Percentiles rank a stretch among this genome's conserved stretches.
Evolutionary conservation across 2,113 vertebrate genomes (phyloP).

Genomic region (Gadus macrocephalus): DNA sequence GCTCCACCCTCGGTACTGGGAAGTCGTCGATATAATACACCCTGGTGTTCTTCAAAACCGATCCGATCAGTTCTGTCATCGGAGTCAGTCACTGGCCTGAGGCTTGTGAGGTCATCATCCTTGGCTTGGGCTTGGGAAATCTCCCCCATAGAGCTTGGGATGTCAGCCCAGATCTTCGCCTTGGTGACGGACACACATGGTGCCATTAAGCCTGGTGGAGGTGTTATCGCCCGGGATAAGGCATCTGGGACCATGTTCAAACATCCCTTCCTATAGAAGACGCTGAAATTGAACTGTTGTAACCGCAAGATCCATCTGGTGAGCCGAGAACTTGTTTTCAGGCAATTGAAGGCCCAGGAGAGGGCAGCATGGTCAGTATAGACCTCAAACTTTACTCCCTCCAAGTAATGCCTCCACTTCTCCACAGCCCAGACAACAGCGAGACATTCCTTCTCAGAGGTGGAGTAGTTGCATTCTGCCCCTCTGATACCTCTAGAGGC

Average conservation of each 20-base stretch:
- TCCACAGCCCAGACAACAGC: too few relatives aligned
- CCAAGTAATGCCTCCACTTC: constrained; percentile 12
- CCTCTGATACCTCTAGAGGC: neutral
- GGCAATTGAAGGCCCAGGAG: constrained; percentile 21
- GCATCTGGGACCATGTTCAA: constrained; percentile 8
- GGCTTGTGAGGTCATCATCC: too few relatives aligned
- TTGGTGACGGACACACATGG: neutral
- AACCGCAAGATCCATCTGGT: constrained; percentile 1
- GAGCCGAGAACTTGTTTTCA: constrained; percentile 1
- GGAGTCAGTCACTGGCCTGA: too few relatives aligned
- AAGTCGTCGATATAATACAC: too few relatives aligned
- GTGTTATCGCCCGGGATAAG: neutral
- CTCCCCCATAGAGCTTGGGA: neutral
- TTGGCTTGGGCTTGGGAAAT: neutral
- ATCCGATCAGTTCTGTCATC: neutral
- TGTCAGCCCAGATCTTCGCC: neutral
- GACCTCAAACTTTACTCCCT: neutral
- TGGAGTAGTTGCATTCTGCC: constrained; percentile 3
- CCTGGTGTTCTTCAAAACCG: neutral
- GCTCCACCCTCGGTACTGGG: too few relatives aligned
- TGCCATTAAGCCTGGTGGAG: neutral
- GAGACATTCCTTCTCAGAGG: constrained; percentile 6
- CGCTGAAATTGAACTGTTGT: constrained; percentile 1
- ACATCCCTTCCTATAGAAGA: constrained; percentile 1
- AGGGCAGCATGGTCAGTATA: constrained; percentile 17